Evolutionary conservation across 2,113 vertebrate species (phyloP).

Genomic region (Noctilio leporinus): DNA sequence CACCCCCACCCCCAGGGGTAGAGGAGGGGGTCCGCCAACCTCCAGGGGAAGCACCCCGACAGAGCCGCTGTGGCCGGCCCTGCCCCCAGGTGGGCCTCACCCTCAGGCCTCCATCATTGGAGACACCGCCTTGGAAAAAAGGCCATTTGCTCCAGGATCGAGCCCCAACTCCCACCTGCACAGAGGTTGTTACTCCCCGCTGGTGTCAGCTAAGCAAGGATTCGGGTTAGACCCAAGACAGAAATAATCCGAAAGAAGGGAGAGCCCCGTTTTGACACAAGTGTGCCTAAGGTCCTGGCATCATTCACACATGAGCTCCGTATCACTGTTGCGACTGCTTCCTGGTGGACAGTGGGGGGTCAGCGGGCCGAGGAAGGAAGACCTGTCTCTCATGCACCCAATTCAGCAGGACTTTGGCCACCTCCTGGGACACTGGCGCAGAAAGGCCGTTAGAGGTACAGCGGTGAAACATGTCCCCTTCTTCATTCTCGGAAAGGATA

Average conservation of each 20-base stretch:
- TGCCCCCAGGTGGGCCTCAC: neutral
- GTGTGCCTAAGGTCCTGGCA: fast-evolving
- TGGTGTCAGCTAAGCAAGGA: neutral
- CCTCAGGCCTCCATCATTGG: neutral
- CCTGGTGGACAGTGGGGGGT: neutral
- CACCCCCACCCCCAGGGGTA: too few relatives aligned
- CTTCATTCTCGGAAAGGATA: neutral
- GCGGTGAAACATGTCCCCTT: neutral
- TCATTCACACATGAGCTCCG: fast-evolving
- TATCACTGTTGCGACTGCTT: neutral
- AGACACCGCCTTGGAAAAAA: neutral
- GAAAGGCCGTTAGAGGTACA: neutral
- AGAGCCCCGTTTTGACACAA: neutral
- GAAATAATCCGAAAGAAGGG: neutral
- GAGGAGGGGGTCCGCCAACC: too few relatives aligned
- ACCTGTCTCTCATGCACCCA: neutral
- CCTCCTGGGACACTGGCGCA: neutral
- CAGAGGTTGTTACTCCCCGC: neutral
- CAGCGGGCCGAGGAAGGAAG: neutral
- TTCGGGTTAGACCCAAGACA: neutral
- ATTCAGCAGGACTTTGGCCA: neutral
- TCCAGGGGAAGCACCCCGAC: neutral
- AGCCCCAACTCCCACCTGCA: neutral
- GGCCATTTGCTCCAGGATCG: neutral
- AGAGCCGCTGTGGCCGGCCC: neutral